These are phyloP conservation scores for Pituophis catenifer DNA, from an alignment of 2,113 vertebrate genomes.

Conservation along the genomic window DNA sequence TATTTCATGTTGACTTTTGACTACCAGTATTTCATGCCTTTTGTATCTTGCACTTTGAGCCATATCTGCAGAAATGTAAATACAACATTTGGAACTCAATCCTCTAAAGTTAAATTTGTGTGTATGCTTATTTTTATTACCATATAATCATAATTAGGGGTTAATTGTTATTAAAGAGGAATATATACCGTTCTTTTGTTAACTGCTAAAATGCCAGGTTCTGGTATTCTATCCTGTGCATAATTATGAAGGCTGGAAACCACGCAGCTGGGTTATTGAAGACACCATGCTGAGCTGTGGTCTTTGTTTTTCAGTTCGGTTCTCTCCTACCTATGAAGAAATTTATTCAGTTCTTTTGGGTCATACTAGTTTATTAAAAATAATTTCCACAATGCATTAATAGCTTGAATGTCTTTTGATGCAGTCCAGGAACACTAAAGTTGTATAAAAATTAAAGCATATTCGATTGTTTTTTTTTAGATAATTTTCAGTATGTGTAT, in stretches of 20 bases:
- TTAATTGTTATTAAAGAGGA: neutral
- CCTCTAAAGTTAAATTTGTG: neutral
- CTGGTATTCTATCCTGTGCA: constrained; percentile 13
- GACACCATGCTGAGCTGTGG: neutral
- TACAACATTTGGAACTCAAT: neutral
- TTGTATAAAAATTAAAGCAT: constrained; percentile 29
- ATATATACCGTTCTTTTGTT: neutral
- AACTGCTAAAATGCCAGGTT: neutral
- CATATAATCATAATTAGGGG: neutral
- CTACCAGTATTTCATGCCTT: constrained; percentile 16
- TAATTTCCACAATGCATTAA: constrained; percentile 36
- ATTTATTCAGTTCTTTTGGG: neutral
- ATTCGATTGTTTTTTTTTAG: neutral
- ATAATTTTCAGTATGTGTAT: constrained; percentile 32
- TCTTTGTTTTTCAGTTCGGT: neutral
- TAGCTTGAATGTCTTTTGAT: neutral
- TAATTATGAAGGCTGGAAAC: constrained; percentile 8
- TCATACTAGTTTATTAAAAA: neutral
- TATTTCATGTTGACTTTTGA: constrained; percentile 9
- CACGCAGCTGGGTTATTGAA: neutral
- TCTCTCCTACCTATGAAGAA: neutral
- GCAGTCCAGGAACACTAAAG: constrained; percentile 55
- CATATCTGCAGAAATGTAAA: neutral
- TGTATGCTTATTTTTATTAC: neutral
- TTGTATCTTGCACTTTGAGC: constrained; percentile 39